phyloP scores from a whole-genome alignment of 2,888 invertebrate species.

The Notodonta dromedarius region DNA sequence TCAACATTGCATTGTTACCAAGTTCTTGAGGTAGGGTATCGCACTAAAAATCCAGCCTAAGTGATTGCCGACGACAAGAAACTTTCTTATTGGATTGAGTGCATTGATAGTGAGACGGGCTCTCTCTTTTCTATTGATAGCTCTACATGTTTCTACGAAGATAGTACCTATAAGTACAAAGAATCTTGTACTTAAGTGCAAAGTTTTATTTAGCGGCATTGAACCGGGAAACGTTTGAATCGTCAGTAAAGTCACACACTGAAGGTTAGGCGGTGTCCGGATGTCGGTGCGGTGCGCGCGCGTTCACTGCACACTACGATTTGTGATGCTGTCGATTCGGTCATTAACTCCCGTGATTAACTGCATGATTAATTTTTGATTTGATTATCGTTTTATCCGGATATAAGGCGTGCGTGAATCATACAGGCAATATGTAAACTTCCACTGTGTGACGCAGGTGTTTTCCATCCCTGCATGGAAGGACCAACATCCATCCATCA shows the following conservation, averaged over 20 bases:
- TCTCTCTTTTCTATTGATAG: neutral
- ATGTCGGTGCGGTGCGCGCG: neutral
- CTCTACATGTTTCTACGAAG: too few species aligned
- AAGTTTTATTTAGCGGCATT: neutral
- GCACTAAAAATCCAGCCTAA: neutral
- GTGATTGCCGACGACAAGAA: neutral
- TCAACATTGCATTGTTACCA: too few species aligned
- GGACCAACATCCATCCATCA: too few species aligned
- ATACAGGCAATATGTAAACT: neutral
- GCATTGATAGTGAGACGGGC: neutral
- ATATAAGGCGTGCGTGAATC: neutral
- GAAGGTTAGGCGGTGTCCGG: neutral
- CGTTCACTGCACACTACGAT: neutral
- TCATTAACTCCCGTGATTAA: constrained; percentile 3
- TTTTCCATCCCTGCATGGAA: neutral
- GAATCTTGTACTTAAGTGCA: too few species aligned
- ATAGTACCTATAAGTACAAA: too few species aligned
- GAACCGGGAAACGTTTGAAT: neutral
- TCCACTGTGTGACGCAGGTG: constrained; percentile 3
- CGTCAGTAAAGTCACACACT: neutral
- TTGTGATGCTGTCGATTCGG: neutral
- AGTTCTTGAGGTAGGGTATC: too few species aligned
- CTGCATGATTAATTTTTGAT: constrained; percentile 3
- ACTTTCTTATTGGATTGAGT: neutral
- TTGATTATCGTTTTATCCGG: constrained; percentile 1